Evolutionary conservation across 2,797 vertebrate genomes (phyloP).

Genomic region (Syngnathus acus): DNA sequence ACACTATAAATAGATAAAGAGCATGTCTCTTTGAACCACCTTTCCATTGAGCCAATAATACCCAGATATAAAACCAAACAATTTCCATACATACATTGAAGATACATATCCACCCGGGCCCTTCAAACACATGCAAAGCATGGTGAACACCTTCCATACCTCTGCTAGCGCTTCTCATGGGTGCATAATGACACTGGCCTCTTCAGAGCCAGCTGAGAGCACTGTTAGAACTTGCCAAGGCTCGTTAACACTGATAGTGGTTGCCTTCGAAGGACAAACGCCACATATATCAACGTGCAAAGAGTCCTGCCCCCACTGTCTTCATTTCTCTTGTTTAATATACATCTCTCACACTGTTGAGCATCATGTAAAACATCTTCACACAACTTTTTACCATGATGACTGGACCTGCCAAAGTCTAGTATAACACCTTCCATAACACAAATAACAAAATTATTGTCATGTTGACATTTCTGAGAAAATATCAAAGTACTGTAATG

Average conservation of each 20-base stretch:
- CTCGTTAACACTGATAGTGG: constrained; percentile 73
- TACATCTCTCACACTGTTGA: constrained; percentile 54
- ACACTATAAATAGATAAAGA: constrained; percentile 80
- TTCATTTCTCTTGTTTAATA: constrained; percentile 54
- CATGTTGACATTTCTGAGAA: too few species aligned
- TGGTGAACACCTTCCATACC: constrained; percentile 53
- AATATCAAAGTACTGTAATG: too few species aligned
- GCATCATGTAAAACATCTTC: constrained; percentile 61
- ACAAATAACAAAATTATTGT: too few species aligned
- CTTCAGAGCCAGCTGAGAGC: constrained; percentile 71
- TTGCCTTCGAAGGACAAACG: constrained; percentile 78
- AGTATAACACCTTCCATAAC: neutral
- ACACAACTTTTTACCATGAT: constrained; percentile 51
- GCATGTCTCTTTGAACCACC: constrained; percentile 59
- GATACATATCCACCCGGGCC: constrained; percentile 26
- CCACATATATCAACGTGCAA: constrained; percentile 60
- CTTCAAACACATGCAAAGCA: constrained; percentile 56
- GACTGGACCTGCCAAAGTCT: neutral
- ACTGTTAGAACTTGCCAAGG: constrained; percentile 73
- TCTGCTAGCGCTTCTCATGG: constrained; percentile 57
- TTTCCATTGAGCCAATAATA: constrained; percentile 18
- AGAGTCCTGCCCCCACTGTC: constrained; percentile 17
- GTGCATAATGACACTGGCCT: constrained; percentile 62
- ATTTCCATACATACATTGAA: constrained; percentile 5
- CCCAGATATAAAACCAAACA: neutral